Conservation (phyloP, 2,797 vertebrate genomes). For the Dicrostonyx torquatus region DNA sequence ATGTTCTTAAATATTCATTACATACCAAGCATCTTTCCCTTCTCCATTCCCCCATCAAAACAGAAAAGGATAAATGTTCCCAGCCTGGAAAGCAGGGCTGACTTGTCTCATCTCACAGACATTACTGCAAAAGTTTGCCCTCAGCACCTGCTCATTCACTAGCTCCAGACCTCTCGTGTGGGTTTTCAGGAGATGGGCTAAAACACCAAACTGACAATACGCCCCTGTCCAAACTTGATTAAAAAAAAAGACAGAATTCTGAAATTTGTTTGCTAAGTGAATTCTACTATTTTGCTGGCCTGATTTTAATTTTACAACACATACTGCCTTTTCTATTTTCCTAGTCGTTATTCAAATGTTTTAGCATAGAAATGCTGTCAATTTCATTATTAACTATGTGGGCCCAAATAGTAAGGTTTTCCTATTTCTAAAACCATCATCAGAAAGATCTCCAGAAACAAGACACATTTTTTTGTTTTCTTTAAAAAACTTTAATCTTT, state of each 20-base stretch:
- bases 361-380: conserved; percentile 30
- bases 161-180: background rate
- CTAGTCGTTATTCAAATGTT: conserved; percentile 4
- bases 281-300: background rate
- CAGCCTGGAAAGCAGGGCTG: background rate
- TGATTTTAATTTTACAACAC: conserved; percentile 44
- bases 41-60: background rate
- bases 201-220: background rate
- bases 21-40: background rate
- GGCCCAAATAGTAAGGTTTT: background rate
- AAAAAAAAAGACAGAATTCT: conserved; percentile 34
- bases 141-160: background rate
- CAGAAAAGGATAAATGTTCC: background rate
- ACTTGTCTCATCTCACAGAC: background rate
- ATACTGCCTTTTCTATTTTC: background rate
- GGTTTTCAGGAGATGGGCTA: background rate
- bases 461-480: background rate
- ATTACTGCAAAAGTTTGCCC: background rate
- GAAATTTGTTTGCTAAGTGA: conserved; percentile 1
- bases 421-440: background rate
- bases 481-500: background rate
- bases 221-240: background rate
- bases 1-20: conserved; percentile 43
- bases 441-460: conserved; percentile 25
- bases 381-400: background rate